Evolutionary conservation across 2,888 invertebrate species (phyloP).

Genomic region (Lordiphosa fenestrarum): DNA sequence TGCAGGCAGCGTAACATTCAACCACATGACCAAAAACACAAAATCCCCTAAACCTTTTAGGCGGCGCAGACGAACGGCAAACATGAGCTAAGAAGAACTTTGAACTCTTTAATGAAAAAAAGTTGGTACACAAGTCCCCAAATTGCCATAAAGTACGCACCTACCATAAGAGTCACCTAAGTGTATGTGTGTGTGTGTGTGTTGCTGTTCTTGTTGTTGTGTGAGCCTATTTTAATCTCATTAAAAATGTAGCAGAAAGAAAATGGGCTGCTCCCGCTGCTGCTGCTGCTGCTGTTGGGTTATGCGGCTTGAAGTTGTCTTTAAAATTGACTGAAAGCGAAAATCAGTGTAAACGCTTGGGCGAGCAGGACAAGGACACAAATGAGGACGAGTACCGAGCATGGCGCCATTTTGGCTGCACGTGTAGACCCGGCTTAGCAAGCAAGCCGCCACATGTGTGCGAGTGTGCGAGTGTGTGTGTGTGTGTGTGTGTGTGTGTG

Average conservation of each 20-base stretch:
- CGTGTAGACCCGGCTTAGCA: constrained; percentile 43
- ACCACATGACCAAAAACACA: constrained; percentile 46
- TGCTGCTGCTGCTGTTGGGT: constrained; percentile 49
- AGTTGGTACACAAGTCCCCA: constrained; percentile 60
- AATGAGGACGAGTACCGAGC: constrained; percentile 19
- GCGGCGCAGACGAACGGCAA: constrained; percentile 15
- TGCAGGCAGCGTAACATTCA: constrained; percentile 30
- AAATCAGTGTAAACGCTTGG: constrained; percentile 76
- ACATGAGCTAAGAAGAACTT: constrained; percentile 11
- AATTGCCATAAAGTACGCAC: constrained; percentile 74
- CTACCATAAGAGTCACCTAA: constrained; percentile 43
- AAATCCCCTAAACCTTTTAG: constrained; percentile 65
- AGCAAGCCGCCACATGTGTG: constrained; percentile 15
- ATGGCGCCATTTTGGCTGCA: constrained; percentile 50
- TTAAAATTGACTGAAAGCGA: constrained; percentile 76
- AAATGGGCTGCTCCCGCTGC: constrained; percentile 57
- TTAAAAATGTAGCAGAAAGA: constrained; percentile 70
- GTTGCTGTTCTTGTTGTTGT: constrained; percentile 35
- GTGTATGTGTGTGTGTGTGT: constrained; percentile 21
- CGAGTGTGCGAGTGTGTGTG: constrained; percentile 10
- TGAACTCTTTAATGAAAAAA: constrained; percentile 52
- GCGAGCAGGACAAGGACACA: constrained; percentile 38
- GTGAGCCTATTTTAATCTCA: constrained; percentile 76
- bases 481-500: constrained; percentile 31
- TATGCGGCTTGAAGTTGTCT: constrained; percentile 75